Conservation (phyloP, 1,140 invertebrate species). For the Macrobrachium nipponense region DNA sequence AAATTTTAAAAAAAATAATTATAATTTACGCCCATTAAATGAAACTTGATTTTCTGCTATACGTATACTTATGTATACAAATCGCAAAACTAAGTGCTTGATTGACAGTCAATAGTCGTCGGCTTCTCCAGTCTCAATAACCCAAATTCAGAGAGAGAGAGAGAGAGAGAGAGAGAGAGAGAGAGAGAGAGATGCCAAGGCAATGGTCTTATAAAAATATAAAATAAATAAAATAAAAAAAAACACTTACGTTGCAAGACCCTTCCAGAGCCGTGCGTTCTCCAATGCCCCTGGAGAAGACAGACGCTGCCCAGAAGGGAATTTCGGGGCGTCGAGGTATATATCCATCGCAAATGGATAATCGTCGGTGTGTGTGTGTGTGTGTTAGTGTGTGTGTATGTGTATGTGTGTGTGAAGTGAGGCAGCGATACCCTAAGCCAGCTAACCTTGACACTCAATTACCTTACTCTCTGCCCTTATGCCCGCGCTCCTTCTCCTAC, state of each 20-base stretch:
- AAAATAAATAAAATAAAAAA: no score
- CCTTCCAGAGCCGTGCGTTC: no score
- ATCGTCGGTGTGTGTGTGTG: background rate
- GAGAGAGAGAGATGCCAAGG: background rate
- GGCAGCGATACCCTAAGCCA: background rate
- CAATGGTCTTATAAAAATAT: background rate
- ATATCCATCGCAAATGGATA: background rate
- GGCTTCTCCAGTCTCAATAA: no score
- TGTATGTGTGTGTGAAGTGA: background rate
- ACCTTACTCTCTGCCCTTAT: no score
- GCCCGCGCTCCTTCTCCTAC: no score
- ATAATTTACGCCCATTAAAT: no score
- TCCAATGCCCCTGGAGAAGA: background rate
- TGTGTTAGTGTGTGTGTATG: no score
- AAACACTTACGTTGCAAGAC: no score
- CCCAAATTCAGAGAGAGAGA: background rate
- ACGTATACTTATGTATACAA: no score
- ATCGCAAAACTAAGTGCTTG: no score
- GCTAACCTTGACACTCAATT: background rate
- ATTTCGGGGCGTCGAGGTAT: background rate
- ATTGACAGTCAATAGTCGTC: background rate
- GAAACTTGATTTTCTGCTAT: no score
- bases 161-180: background rate
- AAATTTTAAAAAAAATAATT: no score
- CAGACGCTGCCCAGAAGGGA: background rate